A percentile compares a stretch with the other conserved stretches of the same genome.
These are phyloP conservation scores for Cartodere bifasciata DNA, from an alignment of 2,888 invertebrate genomes.

Conservation along the genomic window DNA sequence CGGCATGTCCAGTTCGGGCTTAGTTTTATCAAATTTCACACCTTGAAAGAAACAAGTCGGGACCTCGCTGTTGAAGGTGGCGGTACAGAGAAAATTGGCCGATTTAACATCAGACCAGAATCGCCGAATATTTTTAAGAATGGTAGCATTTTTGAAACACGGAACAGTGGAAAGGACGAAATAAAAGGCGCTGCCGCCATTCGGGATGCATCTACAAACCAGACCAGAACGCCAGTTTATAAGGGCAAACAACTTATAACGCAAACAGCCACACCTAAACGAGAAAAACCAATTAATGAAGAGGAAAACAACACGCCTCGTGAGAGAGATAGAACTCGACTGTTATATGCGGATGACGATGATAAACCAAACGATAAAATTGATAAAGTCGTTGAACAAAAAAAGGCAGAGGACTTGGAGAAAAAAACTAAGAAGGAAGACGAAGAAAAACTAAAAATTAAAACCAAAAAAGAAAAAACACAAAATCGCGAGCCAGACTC, in stretches of 20 bases:
- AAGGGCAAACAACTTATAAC: conserved; percentile 4
- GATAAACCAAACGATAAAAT: conserved; percentile 34
- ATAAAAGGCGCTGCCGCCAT: conserved; percentile 39
- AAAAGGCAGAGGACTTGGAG: conserved; percentile 32
- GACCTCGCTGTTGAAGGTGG: conserved; percentile 4
- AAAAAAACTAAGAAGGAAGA: conserved; percentile 28
- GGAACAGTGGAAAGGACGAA: no score
- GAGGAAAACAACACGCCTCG: no score
- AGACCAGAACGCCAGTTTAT: conserved; percentile 17
- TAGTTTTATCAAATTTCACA: conserved; percentile 62
- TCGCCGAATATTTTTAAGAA: conserved; percentile 45
- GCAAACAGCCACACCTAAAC: not conserved
- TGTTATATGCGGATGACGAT: conserved; percentile 40
- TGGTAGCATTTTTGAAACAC: conserved; percentile 57
- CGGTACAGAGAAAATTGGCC: conserved; percentile 30
- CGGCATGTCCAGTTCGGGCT: conserved; percentile 67
- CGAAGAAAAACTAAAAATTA: conserved; percentile 9
- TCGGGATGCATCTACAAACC: conserved; percentile 29
- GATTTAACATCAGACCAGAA: conserved; percentile 39
- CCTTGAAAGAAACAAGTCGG: conserved; percentile 20
- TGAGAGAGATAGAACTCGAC: conserved; percentile 34
- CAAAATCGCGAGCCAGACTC: conserved; percentile 5
- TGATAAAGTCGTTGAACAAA: conserved; percentile 34
- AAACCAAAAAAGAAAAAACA: conserved; percentile 13
- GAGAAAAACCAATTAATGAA: conserved; percentile 6